phyloP scores from a whole-genome alignment of 2,113 vertebrate species.

The Saguinus imperator region DNA sequence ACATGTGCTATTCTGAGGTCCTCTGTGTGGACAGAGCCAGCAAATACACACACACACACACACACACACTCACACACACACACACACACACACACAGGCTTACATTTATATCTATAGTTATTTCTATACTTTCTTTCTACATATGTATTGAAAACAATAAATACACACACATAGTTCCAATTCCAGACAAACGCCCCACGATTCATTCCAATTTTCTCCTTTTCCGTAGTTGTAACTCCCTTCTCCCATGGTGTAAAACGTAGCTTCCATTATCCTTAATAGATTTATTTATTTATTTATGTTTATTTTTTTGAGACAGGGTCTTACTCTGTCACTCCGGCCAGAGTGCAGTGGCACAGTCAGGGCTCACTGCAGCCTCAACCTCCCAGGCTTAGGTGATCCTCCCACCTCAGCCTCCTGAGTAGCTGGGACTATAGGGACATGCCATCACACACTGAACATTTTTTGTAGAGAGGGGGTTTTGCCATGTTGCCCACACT shows the following conservation, averaged over 20 bases:
- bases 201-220: not conserved
- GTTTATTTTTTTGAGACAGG: too few species aligned
- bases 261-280: not conserved
- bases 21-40: not conserved
- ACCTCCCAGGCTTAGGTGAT: too few species aligned
- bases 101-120: not conserved
- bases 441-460: too few species aligned
- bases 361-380: too few species aligned
- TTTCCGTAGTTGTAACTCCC: not conserved
- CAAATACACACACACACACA: not conserved
- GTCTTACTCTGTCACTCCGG: too few species aligned
- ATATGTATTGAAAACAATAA: not conserved
- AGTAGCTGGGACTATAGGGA: too few species aligned
- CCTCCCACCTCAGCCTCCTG: too few species aligned
- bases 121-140: not conserved
- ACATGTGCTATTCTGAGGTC: not conserved
- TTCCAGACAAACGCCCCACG: not conserved
- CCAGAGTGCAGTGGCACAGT: too few species aligned
- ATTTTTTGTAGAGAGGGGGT: too few species aligned
- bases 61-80: not conserved
- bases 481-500: too few species aligned
- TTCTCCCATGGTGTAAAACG: not conserved
- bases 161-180: not conserved
- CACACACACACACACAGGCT: not conserved
- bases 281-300: not conserved